phyloP scores from a whole-genome alignment of 2,888 invertebrate genomes.

The Entomobrya proxima region DNA sequence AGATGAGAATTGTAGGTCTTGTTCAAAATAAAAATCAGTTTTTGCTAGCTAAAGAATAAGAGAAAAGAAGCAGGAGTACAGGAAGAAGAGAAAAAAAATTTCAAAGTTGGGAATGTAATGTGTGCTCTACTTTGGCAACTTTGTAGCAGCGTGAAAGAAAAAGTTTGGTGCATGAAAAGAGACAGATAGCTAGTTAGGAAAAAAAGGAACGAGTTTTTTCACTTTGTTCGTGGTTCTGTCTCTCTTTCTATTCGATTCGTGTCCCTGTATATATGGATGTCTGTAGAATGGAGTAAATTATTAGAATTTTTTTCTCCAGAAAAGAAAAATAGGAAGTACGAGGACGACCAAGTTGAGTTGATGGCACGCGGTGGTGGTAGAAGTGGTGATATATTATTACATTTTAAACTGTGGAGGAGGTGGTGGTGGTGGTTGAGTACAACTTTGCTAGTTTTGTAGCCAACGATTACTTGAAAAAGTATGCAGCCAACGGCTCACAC shows the following conservation, averaged over 20 bases:
- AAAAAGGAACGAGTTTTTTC: slow-evolving; percentile 8
- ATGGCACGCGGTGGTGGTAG: not conserved
- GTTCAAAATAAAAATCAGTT: too few species aligned
- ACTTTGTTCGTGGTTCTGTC: too few species aligned
- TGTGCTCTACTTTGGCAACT: not conserved
- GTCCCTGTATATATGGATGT: too few species aligned
- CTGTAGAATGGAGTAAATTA: slow-evolving; percentile 9
- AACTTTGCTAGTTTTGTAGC: slow-evolving; percentile 3
- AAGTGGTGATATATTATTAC: slow-evolving; percentile 16
- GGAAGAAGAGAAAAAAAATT: not conserved
- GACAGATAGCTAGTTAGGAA: not conserved
- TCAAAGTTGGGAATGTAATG: not conserved
- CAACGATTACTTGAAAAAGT: not conserved
- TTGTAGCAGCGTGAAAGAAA: not conserved
- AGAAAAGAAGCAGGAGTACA: too few species aligned
- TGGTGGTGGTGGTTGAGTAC: not conserved
- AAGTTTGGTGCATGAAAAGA: not conserved
- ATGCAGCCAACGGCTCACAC: not conserved
- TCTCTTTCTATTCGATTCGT: too few species aligned
- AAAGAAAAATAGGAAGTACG: not conserved
- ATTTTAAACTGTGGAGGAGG: not conserved
- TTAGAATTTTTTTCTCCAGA: slow-evolving; percentile 12
- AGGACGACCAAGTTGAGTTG: slow-evolving; percentile 3
- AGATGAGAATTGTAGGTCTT: too few species aligned
- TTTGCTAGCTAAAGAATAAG: too few species aligned